Evolutionary conservation across 2,797 vertebrate species (phyloP), one percentile per base, ranked within the genome.

Genomic region (Centropyge bicolor): DNA sequence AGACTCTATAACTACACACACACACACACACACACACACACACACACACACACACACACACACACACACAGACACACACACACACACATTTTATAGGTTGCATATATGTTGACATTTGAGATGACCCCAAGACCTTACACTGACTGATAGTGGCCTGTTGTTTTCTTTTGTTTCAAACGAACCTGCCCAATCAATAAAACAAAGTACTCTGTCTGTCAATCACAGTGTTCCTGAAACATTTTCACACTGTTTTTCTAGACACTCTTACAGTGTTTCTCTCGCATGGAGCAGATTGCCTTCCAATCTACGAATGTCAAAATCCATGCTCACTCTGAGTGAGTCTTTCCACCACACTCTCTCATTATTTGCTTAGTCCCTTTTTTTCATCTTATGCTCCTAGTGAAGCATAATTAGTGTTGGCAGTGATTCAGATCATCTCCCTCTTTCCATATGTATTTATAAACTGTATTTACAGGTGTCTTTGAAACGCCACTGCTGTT

Each of bases 1-100:
- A 94, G 88, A 11, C 31, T 17, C 9, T 17, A 1, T 31, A 22
- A 22, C 5, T 36, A 35, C 59, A 56, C 40, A 63, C 52, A 4
- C 38, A 19, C 48, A 40, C 24, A 27, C 40, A 31, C 13, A 35
- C 40, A 45, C 0, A 14, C 13, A 74, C n/a, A n/a, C n/a, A n/a
- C n/a, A n/a, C n/a, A n/a, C n/a, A 35, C 59, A 56, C 40, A 63
- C 52, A 4, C 38, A 19, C 48, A 40, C 24, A 27, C 40, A 31
- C 13, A 35, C 40, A 45, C 0, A 14, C 13, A 35, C 59, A 56
- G 35, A 63, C 52, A 4, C 38, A 19, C 48, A 40, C 24, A 27
- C 40, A 31, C 13, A 35, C 40, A 45, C 0, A 14, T 9, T 31
- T 31, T 31, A 31, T 31, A 31, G 2, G 27, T 31, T 31, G 27